Conservation (phyloP, 2,888 invertebrate species). For the Eueremaeus valkanovi region DNA sequence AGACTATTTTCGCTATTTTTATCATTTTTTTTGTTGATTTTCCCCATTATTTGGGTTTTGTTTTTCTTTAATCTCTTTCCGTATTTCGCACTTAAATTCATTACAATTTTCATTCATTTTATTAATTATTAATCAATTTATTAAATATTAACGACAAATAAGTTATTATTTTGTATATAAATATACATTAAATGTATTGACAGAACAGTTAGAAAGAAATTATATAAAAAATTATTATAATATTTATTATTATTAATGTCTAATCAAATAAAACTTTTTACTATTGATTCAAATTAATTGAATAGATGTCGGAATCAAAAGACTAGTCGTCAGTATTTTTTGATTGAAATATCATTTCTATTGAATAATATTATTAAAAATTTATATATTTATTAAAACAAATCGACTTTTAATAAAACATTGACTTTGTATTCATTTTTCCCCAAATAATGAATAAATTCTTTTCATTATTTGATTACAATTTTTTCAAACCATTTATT, state of each 20-base stretch:
- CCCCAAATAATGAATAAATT: no score
- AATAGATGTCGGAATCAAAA: no score
- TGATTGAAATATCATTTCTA: no score
- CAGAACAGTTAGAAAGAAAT: no score
- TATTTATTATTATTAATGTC: neutral
- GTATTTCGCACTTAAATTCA: neutral
- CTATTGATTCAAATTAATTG: neutral
- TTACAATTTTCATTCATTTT: neutral
- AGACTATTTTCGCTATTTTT: neutral
- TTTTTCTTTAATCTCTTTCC: neutral
- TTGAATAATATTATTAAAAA: no score
- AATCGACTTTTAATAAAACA: no score
- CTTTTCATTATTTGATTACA: no score
- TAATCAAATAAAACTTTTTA: neutral
- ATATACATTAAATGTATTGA: neutral
- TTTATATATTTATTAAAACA: no score
- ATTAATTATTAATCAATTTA: neutral
- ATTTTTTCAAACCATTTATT: no score
- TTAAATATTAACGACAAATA: neutral
- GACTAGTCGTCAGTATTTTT: no score
- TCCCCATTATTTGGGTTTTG: neutral
- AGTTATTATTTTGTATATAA: neutral
- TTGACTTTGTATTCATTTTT: no score
- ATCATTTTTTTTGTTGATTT: neutral
- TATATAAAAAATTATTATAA: constrained; percentile 5